Conservation (phyloP, 2,797 vertebrate genomes). For the Prionace glauca region DNA sequence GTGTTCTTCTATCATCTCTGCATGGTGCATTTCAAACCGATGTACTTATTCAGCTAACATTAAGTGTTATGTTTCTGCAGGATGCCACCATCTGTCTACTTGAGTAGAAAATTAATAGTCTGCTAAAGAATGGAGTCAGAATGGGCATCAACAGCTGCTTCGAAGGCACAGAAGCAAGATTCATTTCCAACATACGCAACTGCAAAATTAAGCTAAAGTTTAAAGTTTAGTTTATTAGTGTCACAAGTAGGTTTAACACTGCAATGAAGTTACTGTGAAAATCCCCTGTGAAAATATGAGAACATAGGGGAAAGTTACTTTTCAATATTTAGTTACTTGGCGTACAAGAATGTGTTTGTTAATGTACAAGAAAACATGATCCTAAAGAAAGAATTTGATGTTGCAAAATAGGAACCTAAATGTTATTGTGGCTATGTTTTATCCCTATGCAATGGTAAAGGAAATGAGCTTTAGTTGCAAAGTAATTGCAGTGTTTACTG, state of each 20-base stretch:
- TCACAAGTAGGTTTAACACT: too few species aligned
- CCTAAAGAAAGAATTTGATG: neutral
- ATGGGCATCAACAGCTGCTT: neutral
- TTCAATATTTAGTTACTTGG: neutral
- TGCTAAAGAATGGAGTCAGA: conserved; percentile 15
- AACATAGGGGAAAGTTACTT: neutral
- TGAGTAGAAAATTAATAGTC: conserved; percentile 24
- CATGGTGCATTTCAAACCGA: conserved; percentile 12
- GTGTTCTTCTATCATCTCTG: conserved; percentile 6
- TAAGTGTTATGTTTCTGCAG: conserved; percentile 34
- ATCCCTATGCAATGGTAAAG: neutral
- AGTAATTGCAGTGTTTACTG: neutral
- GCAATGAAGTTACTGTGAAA: too few species aligned
- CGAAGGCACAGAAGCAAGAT: neutral
- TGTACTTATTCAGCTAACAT: neutral
- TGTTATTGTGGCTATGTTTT: neutral
- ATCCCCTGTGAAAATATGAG: neutral
- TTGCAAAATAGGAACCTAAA: neutral
- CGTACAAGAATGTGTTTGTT: neutral
- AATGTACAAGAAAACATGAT: neutral
- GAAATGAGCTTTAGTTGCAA: neutral
- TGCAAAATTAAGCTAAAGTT: neutral
- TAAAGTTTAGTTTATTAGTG: too few species aligned
- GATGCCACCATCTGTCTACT: conserved; percentile 34
- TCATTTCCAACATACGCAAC: neutral